Base-by-base conservation (phyloP, 2,888 invertebrate genomes). In the Eilema sororculum region DNA sequence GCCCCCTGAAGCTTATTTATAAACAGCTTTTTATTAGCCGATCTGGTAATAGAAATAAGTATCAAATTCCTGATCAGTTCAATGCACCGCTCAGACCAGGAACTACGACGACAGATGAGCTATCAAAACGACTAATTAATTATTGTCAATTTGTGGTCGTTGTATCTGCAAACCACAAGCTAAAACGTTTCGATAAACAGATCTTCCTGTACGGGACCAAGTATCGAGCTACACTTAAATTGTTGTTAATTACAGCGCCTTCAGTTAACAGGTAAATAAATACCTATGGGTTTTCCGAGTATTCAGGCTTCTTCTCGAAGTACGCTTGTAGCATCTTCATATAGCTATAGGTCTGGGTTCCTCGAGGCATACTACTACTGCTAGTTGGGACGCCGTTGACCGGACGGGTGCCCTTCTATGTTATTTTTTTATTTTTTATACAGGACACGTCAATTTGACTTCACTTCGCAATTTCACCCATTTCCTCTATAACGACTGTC, bases 81-180 rank as follows among this genome's bases (percentile, higher is more conserved):
- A 2, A 8, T 8, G 8, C 9, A n/a, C n/a, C 52, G n/a, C n/a
- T 33, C 10, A 12, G 9, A 58, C 16, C 25, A 25, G 25, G 58
- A 25, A 60, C n/a, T 30, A 33, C 4, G 8, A 24, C 46, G 52
- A 64, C 28, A 52, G 1, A 52, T 8, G 46, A n/a, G n/a, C 41
- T 13, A 52, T 56, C 46, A 46, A 2, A 9, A 24, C 10, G 22
- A 20, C 0, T 61, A 68, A 62, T 68, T 63, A 63, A 68, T 68
- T n/a, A n/a, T n/a, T 68, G 57, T 70, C 52, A 30, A 58, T 66
- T 52, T 28, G 66, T 67, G 70, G 66, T 70, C 62, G 24, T 28
- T 3, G 6, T 57, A 70, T 70, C 70, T 28, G 8, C 1, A 46
- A 58, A 70, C 70, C 70, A 58, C 70, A 70, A 60, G 28, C 66